Evolutionary conservation across 1,140 invertebrate species (phyloP).

Genomic region (Tetragonula clypearis): DNA sequence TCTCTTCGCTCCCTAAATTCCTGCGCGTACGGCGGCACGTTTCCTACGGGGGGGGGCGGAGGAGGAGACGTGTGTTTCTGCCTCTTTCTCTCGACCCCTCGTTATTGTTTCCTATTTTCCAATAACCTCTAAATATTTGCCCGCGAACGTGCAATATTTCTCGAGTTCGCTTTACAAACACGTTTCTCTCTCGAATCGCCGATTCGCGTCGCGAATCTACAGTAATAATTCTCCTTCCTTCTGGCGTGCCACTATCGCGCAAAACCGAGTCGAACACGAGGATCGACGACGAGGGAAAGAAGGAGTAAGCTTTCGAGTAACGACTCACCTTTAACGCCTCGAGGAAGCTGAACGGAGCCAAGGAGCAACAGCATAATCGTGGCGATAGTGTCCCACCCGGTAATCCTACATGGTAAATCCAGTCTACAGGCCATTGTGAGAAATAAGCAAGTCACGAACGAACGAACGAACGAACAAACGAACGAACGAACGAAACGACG

Average conservation of each 20-base stretch:
- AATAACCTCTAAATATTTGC: not conserved
- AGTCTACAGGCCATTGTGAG: conserved; percentile 47
- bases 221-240: not conserved
- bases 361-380: conserved; percentile 35
- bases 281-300: not conserved
- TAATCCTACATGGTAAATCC: conserved; percentile 24
- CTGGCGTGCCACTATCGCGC: not conserved
- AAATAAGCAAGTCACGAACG: conserved; percentile 11
- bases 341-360: conserved; percentile 14
- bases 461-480: not conserved
- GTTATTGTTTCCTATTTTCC: not conserved
- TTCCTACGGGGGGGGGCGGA: not conserved
- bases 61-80: not conserved
- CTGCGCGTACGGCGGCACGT: conserved; percentile 16
- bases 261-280: not conserved
- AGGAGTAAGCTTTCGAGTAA: not conserved
- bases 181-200: not conserved
- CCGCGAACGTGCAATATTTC: not conserved
- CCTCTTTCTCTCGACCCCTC: not conserved
- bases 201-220: not conserved
- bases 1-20: conserved; percentile 18
- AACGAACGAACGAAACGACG: not conserved
- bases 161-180: conserved; percentile 6
- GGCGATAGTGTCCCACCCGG: conserved; percentile 14
- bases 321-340: conserved; percentile 46